A percentile compares a stretch with the other conserved stretches of the same genome.
Conservation (phyloP, 2,113 vertebrate species). For the Nyctereutes procyonoides region DNA sequence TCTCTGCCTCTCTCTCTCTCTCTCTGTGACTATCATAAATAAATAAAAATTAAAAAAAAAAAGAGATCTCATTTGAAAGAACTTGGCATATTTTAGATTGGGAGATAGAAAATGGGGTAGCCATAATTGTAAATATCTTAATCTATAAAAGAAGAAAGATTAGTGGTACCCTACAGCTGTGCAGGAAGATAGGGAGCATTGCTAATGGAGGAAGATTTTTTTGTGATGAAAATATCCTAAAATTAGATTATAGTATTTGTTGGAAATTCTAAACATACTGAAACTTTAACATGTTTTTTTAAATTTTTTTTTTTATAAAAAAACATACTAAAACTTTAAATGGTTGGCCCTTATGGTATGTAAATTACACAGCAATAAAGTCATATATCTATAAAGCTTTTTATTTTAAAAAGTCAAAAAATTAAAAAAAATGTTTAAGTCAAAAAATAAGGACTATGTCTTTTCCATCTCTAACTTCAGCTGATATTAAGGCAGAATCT, state of each 20-base stretch:
- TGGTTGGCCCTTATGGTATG: not conserved
- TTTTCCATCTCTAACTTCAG: constrained; percentile 1
- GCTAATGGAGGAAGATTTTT: not conserved
- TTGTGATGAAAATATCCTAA: not conserved
- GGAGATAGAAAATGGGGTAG: not conserved
- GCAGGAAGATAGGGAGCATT: not conserved
- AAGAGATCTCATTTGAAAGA: constrained; percentile 6
- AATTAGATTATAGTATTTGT: not conserved
- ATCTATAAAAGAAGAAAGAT: not conserved
- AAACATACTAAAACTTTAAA: constrained; percentile 20
- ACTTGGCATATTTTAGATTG: not conserved
- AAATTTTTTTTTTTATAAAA: no score
- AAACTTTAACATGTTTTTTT: no score
- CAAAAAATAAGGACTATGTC: not conserved
- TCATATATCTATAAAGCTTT: not conserved
- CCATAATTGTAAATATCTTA: not conserved
- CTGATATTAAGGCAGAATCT: constrained; percentile 27
- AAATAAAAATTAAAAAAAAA: no score
- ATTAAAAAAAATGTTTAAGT: no score
- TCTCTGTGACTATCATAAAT: no score
- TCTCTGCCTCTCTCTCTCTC: no score
- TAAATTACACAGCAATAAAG: constrained; percentile 9
- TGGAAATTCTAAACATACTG: not conserved
- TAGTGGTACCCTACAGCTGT: not conserved
- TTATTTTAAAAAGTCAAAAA: not conserved